Base-by-base conservation (phyloP, 1,140 invertebrate species). In the Drosophila tristis region DNA sequence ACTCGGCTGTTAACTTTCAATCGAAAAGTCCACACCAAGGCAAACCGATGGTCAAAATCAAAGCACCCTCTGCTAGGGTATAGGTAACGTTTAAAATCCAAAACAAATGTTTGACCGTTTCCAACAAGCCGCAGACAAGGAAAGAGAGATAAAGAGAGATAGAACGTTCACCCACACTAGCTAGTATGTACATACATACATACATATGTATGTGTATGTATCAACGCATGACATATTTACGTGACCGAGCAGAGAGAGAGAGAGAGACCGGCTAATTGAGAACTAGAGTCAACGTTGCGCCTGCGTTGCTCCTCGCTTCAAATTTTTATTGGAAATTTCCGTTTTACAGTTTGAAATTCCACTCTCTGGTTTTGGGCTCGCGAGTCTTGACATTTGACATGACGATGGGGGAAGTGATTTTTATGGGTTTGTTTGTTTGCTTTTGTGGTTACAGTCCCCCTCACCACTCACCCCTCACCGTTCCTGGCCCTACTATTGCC, bases 321-420 rank as follows among this genome's bases (percentile, higher is more conserved):
- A 25, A 11, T 68, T 80, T 74, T 84, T 70, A 80, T 86, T 86
- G 80, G 72, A 85, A 82, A 78, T 82, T 84, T 84, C 80, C 80
- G 74, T 70, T 85, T 67, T 35, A 58, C 66, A 57, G 31, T 57
- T 68, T 68, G 50, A 72, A 72, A 72, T 65, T 74, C 50, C 20
- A 3, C 55, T 61, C 31, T 31, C 11, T 47, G 48, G 53, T 20
- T 15, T 44, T 25, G 23, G 23, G 56, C 50, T 57, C 16, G 43
- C 66, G 42, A 42, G 50, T 39, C 67, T 68, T 72, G 82, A 82
- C 82, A 70, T 89, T 82, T 87, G 71, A 87, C 84, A 82, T 87
- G 77, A 57, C 61, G 43, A 63, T 70, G 74, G 80, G 35, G 72
- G 80, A 84, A 84, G 74, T 82, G 71, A 82, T 87, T 87, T 80